Evolutionary conservation across 2,113 vertebrate species (phyloP), one percentile per base, ranked within the genome.

Genomic region (Aspidoscelis tigris): DNA sequence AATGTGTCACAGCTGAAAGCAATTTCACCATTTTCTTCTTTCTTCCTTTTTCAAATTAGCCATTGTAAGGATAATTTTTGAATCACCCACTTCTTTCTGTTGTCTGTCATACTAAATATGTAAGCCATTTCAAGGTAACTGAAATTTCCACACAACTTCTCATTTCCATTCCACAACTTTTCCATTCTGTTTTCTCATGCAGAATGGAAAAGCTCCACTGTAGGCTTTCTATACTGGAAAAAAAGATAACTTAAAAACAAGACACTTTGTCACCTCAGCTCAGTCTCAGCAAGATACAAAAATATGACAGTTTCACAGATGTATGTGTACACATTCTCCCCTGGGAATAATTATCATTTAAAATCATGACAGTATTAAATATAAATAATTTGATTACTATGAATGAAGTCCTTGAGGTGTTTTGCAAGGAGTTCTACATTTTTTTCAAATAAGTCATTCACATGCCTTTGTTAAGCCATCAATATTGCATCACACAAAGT

Each of bases 31-130:
- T 79, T 86, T 91, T 80, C 43, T 73, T 39, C 50, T 55, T 71
- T 33, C 33, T 84, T 65, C 18, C 87, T 78, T 86, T 88, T 72
- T 77, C n/a, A 81, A 81, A 77, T 85, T 73, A 83, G 50, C 80
- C 76, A 82, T 88, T 90, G 79, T 88, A 80, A 79, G 66, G 82
- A 71, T 89, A 82, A 87, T 89, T 84, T 84, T 76, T 87, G 81
- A 90, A 89, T 92, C 91, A 77, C 39, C 85, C 84, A 84, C 75
- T 87, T 83, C 75, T 86, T 89, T 90, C 86, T 92, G 71, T 87
- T 85, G 85, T 65, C 41, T 89, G 83, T 66, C 7, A 77, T 87
- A 65, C n/a, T 66, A 87, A 88, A 77, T 70, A 79, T 84, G 78
- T 78, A 80, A 81, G 80, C 33, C 76, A 41, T 84, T 91, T 87